A percentile compares a stretch with the other conserved stretches of the same genome.
phyloP scores from a whole-genome alignment of 2,113 vertebrate species.

The Megatriorchis doriae region DNA sequence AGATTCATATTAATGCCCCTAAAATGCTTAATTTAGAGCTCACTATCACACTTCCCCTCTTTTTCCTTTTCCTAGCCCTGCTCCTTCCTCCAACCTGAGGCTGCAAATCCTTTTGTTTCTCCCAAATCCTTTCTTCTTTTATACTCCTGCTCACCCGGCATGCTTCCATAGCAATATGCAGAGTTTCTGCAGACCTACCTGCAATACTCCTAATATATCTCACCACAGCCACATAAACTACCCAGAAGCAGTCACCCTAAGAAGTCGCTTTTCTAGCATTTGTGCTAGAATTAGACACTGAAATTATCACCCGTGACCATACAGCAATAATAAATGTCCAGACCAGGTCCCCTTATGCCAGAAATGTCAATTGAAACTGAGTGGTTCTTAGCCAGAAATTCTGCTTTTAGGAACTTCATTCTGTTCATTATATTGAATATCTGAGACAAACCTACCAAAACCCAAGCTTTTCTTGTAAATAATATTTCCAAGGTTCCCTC shows the following conservation, averaged over 20 bases:
- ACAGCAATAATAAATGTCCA: not conserved
- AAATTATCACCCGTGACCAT: not conserved
- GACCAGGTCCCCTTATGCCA: not conserved
- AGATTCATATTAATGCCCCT: not conserved
- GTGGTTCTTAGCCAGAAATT: not conserved
- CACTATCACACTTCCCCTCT: not conserved
- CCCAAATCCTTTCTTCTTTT: not conserved
- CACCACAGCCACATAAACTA: not conserved
- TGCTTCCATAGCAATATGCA: not conserved
- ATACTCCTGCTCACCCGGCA: fast-evolving
- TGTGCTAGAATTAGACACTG: not conserved
- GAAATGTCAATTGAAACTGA: not conserved
- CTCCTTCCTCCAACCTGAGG: not conserved
- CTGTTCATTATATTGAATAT: not conserved
- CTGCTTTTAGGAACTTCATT: not conserved
- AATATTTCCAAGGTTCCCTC: not conserved
- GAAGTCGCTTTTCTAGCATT: not conserved
- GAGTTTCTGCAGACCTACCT: not conserved
- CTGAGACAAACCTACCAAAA: not conserved
- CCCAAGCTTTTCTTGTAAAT: not conserved
- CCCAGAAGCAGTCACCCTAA: not conserved
- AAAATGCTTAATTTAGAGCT: not conserved
- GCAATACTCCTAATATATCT: not conserved
- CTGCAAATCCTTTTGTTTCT: not conserved
- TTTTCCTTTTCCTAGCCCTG: not conserved